phyloP scores from a whole-genome alignment of 2,797 vertebrate genomes.

The Mus spretus region DNA sequence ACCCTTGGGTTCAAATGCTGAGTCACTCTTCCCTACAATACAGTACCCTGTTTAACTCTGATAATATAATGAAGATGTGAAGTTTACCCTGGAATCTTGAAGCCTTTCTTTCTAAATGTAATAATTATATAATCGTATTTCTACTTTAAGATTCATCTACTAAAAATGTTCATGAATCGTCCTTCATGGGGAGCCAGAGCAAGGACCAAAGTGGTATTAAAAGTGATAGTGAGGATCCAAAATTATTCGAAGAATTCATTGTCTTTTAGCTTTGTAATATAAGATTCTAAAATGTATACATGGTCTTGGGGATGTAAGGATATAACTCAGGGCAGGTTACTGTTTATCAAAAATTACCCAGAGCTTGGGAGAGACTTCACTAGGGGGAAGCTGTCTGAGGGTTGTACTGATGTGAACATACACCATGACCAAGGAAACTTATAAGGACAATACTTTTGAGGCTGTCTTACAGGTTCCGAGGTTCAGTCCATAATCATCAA shows the following conservation, averaged over 20 bases:
- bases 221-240: background rate
- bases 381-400: background rate
- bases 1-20: background rate
- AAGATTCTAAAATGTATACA: background rate
- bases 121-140: background rate
- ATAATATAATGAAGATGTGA: conserved; percentile 14
- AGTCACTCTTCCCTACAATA: conserved; percentile 2
- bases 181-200: background rate
- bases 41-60: background rate
- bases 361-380: background rate
- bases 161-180: background rate
- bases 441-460: background rate
- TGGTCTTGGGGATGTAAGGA: background rate
- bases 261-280: background rate
- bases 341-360: background rate
- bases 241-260: background rate
- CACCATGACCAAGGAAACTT: background rate
- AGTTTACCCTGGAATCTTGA: background rate
- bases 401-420: background rate
- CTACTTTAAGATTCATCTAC: background rate
- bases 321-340: background rate
- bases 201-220: background rate
- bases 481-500: background rate
- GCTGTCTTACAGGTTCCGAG: background rate
- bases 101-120: conserved; percentile 44